Percentiles rank a stretch among this genome's conserved stretches.
phyloP scores from a whole-genome alignment of 2,797 vertebrate genomes.

The Cichlasoma orientale region DNA sequence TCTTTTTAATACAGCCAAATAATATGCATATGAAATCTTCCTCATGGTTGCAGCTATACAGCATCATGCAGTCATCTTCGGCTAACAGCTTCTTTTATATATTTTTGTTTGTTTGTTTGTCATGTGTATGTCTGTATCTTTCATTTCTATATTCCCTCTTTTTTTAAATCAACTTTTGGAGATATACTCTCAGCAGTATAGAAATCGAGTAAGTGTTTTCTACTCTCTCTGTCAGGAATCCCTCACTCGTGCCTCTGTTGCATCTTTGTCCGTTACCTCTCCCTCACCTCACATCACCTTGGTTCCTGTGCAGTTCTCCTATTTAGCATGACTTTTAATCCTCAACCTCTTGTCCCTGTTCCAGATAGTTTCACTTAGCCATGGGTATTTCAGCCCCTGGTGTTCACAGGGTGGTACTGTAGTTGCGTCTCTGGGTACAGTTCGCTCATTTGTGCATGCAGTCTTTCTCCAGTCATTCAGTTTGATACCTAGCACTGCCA shows the following conservation, averaged over 20 bases:
- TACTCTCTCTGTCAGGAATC: constrained; percentile 61
- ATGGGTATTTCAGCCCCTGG: constrained; percentile 51
- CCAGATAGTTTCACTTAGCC: constrained; percentile 21
- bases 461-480: constrained; percentile 24
- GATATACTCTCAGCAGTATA: constrained; percentile 83
- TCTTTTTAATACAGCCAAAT: constrained; percentile 30
- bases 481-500: neutral
- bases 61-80: constrained; percentile 58
- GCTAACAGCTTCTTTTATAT: constrained; percentile 82
- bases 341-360: constrained; percentile 41
- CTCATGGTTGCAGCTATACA: constrained; percentile 53
- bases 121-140: constrained; percentile 72
- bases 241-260: constrained; percentile 42
- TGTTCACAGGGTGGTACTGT: constrained; percentile 37
- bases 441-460: constrained; percentile 56
- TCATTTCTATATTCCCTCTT: constrained; percentile 69
- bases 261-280: constrained; percentile 27
- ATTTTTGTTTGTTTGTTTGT: constrained; percentile 73
- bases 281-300: constrained; percentile 29
- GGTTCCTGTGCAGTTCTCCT: constrained; percentile 42
- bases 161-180: constrained; percentile 77
- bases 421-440: neutral
- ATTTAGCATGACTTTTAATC: constrained; percentile 66
- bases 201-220: constrained; percentile 83
- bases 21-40: constrained; percentile 26